These are phyloP conservation scores for Drosophila auraria DNA, from an alignment of 1,140 invertebrate species.

Conservation along the genomic window DNA sequence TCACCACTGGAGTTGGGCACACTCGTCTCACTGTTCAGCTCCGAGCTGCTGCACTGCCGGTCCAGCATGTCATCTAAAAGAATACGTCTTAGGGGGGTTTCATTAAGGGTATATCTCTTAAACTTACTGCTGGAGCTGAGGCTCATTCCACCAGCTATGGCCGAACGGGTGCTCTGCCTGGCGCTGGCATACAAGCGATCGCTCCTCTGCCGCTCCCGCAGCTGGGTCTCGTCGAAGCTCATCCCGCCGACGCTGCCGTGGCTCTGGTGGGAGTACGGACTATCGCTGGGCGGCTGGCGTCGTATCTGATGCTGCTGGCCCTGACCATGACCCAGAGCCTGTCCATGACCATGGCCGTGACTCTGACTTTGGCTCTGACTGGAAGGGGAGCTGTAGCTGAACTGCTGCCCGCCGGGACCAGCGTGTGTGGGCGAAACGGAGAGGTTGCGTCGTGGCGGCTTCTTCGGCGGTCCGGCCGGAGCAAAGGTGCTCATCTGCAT, in stretches of 20 bases:
- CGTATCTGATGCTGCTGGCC: conserved; percentile 33
- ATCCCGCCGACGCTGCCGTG: conserved; percentile 80
- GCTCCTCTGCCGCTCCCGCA: conserved; percentile 68
- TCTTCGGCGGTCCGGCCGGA: conserved; percentile 93
- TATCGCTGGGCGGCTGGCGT: conserved; percentile 69
- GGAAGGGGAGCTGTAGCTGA: conserved; percentile 76
- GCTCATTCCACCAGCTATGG: conserved; percentile 62
- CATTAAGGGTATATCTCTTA: background rate
- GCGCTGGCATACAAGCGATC: conserved; percentile 78
- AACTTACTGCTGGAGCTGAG: conserved; percentile 75
- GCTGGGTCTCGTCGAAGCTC: conserved; percentile 79
- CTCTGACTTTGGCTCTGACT: conserved; percentile 67
- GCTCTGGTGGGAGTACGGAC: conserved; percentile 78
- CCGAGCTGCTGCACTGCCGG: conserved; percentile 70
- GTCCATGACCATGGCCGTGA: conserved; percentile 49
- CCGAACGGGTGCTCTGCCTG: conserved; percentile 73
- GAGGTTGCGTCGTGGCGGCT: conserved; percentile 93
- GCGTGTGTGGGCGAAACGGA: conserved; percentile 90
- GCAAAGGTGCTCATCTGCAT: conserved; percentile 78
- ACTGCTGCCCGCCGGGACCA: conserved; percentile 63
- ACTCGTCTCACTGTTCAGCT: conserved; percentile 75
- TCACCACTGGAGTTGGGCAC: conserved; percentile 73
- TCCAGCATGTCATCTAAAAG: conserved; percentile 76
- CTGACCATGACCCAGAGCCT: conserved; percentile 9
- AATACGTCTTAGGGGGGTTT: background rate